Base-by-base conservation (phyloP, 2,113 vertebrate species). In the Anhinga rufa region DNA sequence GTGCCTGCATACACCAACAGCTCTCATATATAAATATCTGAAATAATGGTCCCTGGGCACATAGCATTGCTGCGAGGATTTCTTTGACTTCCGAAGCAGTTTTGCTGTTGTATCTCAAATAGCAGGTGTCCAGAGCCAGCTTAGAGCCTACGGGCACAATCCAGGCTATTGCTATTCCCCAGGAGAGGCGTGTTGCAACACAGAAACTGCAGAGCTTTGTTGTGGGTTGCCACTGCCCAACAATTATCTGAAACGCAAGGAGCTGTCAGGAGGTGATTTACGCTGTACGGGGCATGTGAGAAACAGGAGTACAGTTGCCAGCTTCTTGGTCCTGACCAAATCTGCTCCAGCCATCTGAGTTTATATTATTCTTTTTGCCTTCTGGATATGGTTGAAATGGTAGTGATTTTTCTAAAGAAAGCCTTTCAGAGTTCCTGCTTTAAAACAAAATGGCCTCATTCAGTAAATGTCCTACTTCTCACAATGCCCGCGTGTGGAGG, bases 21-120 rank as follows among this genome's bases (percentile, higher is more conserved):
- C 75, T 76, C 87, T 54, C 26, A n/a, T 5, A 61, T 26, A 82
- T 34, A 54, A 60, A 18, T 26, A 82, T 19, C 62, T 81, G 70
- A 64, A 90, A 70, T 26, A 75, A 76, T 17, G 46, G 52, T 64
- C 78, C 55, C 95, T 17, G 42, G 89, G 85, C 87, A 75, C 93
- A 86, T 1, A 49, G 91, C 64, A 68, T 22, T 82, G 90, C 83
- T 96, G 74, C 20, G 57, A 97, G 70, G 86, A 83, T 86, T 97
- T 92, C 92, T 94, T 64, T 97, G 94, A 97, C 94, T 96, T 97
- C 95, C 97, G 95, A 90, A 72, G 70, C 86, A 85, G 93, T 90
- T 97, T 85, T 93, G 94, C 65, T 83, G 51, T 12, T 86, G 38
- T 68, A 85, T 81, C 78, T 86, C 76, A 76, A 94, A 72, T 52